Evolutionary conservation across 1,140 invertebrate species (phyloP).

Genomic region (Drosophila kohkoa): DNA sequence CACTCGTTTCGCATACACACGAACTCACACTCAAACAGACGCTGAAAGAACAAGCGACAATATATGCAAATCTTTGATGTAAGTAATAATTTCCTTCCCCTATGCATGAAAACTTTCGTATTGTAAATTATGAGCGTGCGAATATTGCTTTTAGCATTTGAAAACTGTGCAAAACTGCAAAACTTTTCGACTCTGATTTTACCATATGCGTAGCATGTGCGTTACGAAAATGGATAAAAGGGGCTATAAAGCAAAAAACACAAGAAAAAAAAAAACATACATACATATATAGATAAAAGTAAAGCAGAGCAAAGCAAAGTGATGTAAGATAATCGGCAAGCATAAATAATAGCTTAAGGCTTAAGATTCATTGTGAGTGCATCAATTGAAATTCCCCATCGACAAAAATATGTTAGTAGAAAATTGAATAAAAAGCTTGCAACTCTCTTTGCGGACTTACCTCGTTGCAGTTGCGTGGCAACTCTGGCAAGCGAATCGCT

Average conservation of each 20-base stretch:
- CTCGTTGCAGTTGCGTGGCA: not conserved
- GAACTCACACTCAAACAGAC: slow-evolving; percentile 1
- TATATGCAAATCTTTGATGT: slow-evolving; percentile 81
- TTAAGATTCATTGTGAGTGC: slow-evolving; percentile 13
- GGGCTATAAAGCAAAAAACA: not conserved
- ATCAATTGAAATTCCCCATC: slow-evolving; percentile 11
- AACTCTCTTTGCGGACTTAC: not conserved
- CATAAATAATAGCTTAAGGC: slow-evolving; percentile 35
- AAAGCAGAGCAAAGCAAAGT: slow-evolving; percentile 13
- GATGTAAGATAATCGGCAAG: slow-evolving; percentile 17
- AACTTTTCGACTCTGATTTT: slow-evolving; percentile 63
- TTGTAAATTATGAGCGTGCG: slow-evolving; percentile 78
- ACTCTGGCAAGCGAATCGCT: not conserved
- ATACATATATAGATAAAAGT: not conserved
- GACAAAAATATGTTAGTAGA: not conserved
- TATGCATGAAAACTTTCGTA: slow-evolving; percentile 60
- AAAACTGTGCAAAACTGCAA: slow-evolving; percentile 34
- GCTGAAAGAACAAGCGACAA: slow-evolving; percentile 48
- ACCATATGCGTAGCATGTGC: slow-evolving; percentile 50
- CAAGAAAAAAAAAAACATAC: not conserved
- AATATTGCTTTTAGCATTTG: slow-evolving; percentile 71
- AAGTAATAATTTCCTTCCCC: slow-evolving; percentile 81
- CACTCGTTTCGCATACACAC: slow-evolving; percentile 29
- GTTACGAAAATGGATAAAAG: not conserved
- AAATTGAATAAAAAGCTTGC: slow-evolving; percentile 22